Percentiles rank a stretch among this genome's conserved stretches.
These are phyloP conservation scores for Hoplodrina blanda DNA, from an alignment of 2,888 invertebrate species.

Conservation along the genomic window DNA sequence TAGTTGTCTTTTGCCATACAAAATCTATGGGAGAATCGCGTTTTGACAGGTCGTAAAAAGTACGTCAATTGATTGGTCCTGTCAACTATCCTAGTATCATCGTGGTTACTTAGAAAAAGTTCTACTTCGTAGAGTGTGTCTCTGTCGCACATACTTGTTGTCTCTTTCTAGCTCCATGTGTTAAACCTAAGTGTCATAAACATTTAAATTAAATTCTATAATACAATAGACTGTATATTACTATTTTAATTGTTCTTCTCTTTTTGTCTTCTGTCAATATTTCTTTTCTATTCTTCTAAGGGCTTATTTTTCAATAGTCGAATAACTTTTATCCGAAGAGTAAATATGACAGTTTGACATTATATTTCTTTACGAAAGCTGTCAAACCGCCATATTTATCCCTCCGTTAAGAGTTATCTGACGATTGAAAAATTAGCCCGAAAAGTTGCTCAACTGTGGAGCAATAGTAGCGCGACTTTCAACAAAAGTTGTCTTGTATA, in stretches of 20 bases:
- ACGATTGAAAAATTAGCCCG: no score
- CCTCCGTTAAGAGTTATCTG: no score
- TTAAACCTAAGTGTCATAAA: background rate
- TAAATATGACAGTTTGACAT: no score
- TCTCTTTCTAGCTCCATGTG: background rate
- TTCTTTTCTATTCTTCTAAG: background rate
- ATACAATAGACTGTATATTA: background rate
- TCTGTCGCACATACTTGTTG: background rate
- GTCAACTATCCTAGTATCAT: background rate
- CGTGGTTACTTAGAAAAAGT: background rate
- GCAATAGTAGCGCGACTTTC: background rate
- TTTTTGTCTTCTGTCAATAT: background rate
- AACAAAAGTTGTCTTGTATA: slow-evolving; percentile 13
- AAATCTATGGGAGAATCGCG: no score
- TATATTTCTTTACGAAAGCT: no score
- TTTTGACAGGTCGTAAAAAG: no score
- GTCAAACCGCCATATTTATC: no score
- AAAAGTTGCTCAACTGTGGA: background rate
- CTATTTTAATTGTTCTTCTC: background rate
- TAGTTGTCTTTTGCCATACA: no score
- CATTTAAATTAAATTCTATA: background rate
- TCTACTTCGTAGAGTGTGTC: background rate
- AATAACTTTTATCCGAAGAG: no score
- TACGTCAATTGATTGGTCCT: no score
- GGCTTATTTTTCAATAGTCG: no score